These are phyloP conservation scores for Aradus depressus DNA, from an alignment of 2,888 invertebrate genomes.

Conservation along the genomic window DNA sequence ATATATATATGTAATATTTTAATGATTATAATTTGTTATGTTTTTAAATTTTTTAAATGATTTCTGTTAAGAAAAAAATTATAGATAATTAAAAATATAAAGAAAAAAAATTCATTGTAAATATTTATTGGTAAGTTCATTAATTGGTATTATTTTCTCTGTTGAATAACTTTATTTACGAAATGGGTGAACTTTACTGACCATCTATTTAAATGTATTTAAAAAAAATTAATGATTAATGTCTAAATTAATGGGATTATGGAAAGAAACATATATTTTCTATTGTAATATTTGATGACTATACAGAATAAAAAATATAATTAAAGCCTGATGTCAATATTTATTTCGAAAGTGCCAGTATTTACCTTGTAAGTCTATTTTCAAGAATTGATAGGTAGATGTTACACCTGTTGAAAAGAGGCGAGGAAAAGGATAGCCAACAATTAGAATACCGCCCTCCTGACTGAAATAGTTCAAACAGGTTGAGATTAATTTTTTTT, in stretches of 20 bases:
- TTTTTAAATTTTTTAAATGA: background rate
- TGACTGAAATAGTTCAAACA: too few relatives aligned
- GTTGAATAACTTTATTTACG: background rate
- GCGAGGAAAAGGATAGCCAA: too few relatives aligned
- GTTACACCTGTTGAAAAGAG: too few relatives aligned
- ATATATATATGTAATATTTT: background rate
- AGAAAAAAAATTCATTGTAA: conserved; percentile 14
- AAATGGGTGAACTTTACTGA: conserved; percentile 11
- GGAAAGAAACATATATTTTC: conserved; percentile 29
- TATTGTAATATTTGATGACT: conserved; percentile 28
- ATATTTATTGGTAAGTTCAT: conserved; percentile 16
- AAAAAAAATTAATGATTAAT: conserved; percentile 7
- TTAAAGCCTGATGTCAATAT: too few relatives aligned
- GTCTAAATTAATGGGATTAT: conserved; percentile 19
- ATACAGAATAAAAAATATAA: conserved; percentile 22
- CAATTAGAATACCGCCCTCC: too few relatives aligned
- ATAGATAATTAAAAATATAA: conserved; percentile 7
- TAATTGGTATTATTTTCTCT: too few relatives aligned
- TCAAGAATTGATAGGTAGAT: too few relatives aligned
- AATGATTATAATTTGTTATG: background rate
- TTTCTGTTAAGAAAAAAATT: conserved; percentile 8
- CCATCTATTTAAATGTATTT: conserved; percentile 8
- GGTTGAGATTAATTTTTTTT: too few relatives aligned
- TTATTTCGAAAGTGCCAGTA: too few relatives aligned
- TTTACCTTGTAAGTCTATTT: too few relatives aligned